Evolutionary conservation across 2,888 invertebrate genomes (phyloP).

Genomic region (Drosophila kambysellisi): DNA sequence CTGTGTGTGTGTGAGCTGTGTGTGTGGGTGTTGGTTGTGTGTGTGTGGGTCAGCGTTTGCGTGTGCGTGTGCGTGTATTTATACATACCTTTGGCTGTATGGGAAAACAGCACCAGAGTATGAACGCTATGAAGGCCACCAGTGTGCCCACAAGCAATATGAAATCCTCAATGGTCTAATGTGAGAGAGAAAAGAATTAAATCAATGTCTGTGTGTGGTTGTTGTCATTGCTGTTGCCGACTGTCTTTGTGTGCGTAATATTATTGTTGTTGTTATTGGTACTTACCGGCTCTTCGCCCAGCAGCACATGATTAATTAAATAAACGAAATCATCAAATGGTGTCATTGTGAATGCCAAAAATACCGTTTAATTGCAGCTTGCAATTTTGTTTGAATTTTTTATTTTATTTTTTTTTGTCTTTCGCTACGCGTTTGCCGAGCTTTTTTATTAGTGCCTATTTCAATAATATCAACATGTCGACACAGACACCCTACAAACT

Average conservation of each 20-base stretch:
- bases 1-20: constrained; percentile 13
- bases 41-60: not conserved
- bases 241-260: constrained; percentile 4
- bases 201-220: constrained; percentile 12
- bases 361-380: constrained; percentile 31
- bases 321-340: constrained; percentile 88
- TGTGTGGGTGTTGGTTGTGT: constrained; percentile 12
- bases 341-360: constrained; percentile 84
- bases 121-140: constrained; percentile 88
- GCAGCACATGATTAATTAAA: constrained; percentile 87
- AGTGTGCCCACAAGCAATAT: constrained; percentile 87
- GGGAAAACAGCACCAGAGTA: constrained; percentile 89
- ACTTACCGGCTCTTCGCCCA: constrained; percentile 88
- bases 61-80: constrained; percentile 18
- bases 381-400: constrained; percentile 25
- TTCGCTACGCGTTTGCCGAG: constrained; percentile 6
- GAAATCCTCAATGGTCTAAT: constrained; percentile 88
- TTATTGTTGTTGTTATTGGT: not conserved
- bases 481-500: constrained; percentile 16
- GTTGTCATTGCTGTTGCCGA: constrained; percentile 5
- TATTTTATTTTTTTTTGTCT: not conserved
- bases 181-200: constrained; percentile 21
- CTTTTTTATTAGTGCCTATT: constrained; percentile 11
- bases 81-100: constrained; percentile 85
- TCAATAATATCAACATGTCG: constrained; percentile 30